A percentile compares a stretch with the other conserved stretches of the same genome.
phyloP scores from a whole-genome alignment of 2,888 invertebrate genomes.

The Ethmia dodecea region DNA sequence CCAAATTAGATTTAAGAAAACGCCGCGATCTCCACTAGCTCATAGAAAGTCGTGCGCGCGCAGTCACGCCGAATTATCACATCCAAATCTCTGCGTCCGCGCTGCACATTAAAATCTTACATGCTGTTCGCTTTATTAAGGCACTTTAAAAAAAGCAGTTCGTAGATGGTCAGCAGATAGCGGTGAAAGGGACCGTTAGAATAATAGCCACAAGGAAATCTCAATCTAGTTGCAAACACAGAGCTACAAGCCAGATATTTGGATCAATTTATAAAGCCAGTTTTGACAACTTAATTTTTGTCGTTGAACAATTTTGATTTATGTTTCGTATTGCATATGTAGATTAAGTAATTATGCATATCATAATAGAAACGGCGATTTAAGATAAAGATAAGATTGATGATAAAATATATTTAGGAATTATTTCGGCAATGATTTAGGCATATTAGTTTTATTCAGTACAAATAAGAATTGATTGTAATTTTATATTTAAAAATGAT shows the following conservation, averaged over 20 bases:
- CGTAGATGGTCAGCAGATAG: constrained; percentile 73
- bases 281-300: constrained; percentile 40
- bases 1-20: constrained; percentile 38
- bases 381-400: too few relatives aligned
- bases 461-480: too few relatives aligned
- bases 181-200: constrained; percentile 75
- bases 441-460: too few relatives aligned
- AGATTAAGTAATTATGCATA: constrained; percentile 15
- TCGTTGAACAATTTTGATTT: constrained; percentile 38
- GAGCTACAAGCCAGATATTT: constrained; percentile 35
- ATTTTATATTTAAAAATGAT: too few relatives aligned
- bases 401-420: too few relatives aligned
- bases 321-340: constrained; percentile 21
- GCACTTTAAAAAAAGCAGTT: constrained; percentile 66
- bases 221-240: constrained; percentile 45
- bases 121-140: constrained; percentile 71
- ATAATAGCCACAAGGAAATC: constrained; percentile 62
- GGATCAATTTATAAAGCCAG: constrained; percentile 40
- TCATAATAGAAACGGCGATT: too few relatives aligned
- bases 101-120: constrained; percentile 72
- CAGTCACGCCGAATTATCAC: constrained; percentile 70
- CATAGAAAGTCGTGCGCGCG: constrained; percentile 67
- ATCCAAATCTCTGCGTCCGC: constrained; percentile 62
- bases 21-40: constrained; percentile 39
- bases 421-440: too few relatives aligned